Percentiles rank a stretch among this genome's conserved stretches.
phyloP scores from a whole-genome alignment of 2,113 vertebrate genomes.

The Prionailurus bengalensis region DNA sequence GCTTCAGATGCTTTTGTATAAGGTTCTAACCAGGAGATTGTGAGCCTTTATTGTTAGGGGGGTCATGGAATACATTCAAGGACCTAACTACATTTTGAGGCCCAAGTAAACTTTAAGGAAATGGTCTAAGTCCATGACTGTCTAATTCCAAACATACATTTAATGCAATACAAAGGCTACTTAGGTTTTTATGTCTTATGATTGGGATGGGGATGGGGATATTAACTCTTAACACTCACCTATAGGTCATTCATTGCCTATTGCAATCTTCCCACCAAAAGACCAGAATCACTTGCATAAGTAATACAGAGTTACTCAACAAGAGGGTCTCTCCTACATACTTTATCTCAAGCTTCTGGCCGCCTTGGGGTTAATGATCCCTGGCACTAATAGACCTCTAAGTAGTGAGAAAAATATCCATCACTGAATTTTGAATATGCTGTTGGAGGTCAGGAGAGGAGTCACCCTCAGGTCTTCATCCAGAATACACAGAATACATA shows the following conservation, averaged over 20 bases:
- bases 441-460: neutral
- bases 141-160: neutral
- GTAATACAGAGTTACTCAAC: neutral
- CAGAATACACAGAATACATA: neutral
- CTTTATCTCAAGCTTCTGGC: conserved; percentile 28
- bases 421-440: neutral
- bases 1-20: neutral
- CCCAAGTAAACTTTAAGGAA: neutral
- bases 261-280: neutral
- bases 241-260: neutral
- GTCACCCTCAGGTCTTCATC: neutral
- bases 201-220: neutral
- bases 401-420: neutral
- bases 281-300: neutral
- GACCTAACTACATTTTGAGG: neutral
- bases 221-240: neutral
- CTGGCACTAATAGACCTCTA: neutral
- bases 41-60: neutral
- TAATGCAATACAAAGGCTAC: neutral
- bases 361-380: neutral
- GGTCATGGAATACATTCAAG: neutral
- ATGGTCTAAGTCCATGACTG: neutral
- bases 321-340: neutral
- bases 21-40: neutral
- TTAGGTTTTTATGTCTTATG: conserved; percentile 4